phyloP scores from a whole-genome alignment of 2,888 invertebrate species.

The Bembecia ichneumoniformis region DNA sequence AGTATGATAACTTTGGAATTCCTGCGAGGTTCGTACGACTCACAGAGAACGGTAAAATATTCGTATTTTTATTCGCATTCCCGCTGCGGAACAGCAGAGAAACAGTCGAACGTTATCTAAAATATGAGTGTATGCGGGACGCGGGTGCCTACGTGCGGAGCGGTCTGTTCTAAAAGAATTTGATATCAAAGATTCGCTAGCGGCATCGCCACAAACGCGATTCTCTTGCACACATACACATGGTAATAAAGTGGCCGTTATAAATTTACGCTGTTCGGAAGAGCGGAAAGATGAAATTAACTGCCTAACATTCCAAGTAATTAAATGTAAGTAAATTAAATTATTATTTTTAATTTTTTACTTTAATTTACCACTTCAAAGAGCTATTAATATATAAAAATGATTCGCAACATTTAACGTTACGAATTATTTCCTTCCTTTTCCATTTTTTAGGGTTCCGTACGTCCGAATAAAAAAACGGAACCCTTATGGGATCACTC shows the following conservation, averaged over 20 bases:
- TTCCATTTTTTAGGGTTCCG: too few relatives aligned
- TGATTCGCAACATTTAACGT: too few relatives aligned
- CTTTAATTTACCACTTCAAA: too few relatives aligned
- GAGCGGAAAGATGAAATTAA: not conserved
- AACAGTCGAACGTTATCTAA: conserved; percentile 62
- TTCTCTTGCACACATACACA: conserved; percentile 10
- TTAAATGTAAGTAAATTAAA: too few relatives aligned
- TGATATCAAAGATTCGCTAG: conserved; percentile 58
- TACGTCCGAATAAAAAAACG: too few relatives aligned
- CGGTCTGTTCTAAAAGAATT: conserved; percentile 61
- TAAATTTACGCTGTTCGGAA: not conserved
- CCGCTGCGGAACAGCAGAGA: conserved; percentile 30
- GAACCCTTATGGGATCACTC: too few relatives aligned
- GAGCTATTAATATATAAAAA: too few relatives aligned
- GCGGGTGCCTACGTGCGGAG: conserved; percentile 47
- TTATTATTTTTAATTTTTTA: too few relatives aligned
- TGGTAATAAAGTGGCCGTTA: not conserved
- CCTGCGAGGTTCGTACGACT: conserved; percentile 18
- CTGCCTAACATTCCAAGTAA: too few relatives aligned
- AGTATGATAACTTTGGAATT: not conserved
- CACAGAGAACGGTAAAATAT: conserved; percentile 38
- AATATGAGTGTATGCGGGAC: conserved; percentile 53
- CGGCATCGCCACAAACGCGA: conserved; percentile 24
- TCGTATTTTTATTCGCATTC: conserved; percentile 54
- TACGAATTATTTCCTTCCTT: too few relatives aligned